phyloP scores from a whole-genome alignment of 1,140 invertebrate species.

The Penaeus chinensis region DNA sequence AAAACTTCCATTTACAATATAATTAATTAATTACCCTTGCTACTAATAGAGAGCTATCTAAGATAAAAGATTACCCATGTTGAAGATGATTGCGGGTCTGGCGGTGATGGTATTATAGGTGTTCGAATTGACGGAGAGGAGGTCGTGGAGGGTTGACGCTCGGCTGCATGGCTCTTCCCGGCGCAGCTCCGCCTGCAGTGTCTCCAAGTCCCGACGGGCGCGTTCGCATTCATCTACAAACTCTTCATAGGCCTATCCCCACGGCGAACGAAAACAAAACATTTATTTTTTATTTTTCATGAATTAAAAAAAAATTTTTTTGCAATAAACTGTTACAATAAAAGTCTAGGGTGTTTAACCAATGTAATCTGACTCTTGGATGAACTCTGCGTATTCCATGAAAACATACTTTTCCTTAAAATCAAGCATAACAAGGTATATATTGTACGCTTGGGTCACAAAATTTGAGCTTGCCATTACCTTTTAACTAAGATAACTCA shows the following conservation, averaged over 20 bases:
- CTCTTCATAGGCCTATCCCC: conserved; percentile 60
- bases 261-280: background rate
- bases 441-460: too few relatives aligned
- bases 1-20: background rate
- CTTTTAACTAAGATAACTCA: conserved; percentile 68
- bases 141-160: conserved; percentile 60
- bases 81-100: conserved; percentile 56
- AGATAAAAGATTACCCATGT: conserved; percentile 47
- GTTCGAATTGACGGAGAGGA: conserved; percentile 58
- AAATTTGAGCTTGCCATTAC: background rate
- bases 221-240: conserved; percentile 62
- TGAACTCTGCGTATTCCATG: too few relatives aligned
- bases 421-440: too few relatives aligned
- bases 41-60: too few relatives aligned
- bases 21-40: too few relatives aligned
- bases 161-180: conserved; percentile 62
- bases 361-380: too few relatives aligned
- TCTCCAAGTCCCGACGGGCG: conserved; percentile 57
- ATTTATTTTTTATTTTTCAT: too few relatives aligned
- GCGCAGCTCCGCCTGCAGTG: conserved; percentile 59
- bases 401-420: too few relatives aligned
- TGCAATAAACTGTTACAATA: too few relatives aligned
- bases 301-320: too few relatives aligned
- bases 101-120: conserved; percentile 59
- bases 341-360: too few relatives aligned